Conservation (phyloP, 2,888 invertebrate species). For the Theodoxus fluviatilis region DNA sequence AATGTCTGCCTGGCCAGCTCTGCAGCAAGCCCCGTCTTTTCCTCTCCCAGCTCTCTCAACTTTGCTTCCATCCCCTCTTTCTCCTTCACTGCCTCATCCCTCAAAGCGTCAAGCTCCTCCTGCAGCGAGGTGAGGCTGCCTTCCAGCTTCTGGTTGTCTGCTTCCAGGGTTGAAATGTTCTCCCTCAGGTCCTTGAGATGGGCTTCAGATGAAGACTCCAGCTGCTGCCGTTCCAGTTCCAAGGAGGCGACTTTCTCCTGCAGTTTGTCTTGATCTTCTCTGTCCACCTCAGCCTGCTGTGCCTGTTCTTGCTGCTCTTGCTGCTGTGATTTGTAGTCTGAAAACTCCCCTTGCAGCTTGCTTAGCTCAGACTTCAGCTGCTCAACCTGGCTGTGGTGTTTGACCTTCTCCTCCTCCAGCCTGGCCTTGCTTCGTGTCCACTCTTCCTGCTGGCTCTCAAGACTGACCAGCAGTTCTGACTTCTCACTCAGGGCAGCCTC, state of each 20-base stretch:
- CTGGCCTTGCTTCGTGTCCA: neutral
- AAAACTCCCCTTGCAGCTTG: neutral
- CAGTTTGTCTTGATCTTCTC: conserved; percentile 27
- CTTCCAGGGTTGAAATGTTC: conserved; percentile 17
- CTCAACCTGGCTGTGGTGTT: too few relatives aligned
- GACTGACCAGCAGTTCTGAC: too few relatives aligned
- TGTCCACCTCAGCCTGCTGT: conserved; percentile 16
- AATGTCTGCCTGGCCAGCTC: conserved; percentile 23
- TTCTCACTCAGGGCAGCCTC: neutral
- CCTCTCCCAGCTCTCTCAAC: conserved; percentile 24
- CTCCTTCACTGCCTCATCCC: neutral
- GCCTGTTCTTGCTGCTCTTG: conserved; percentile 27
- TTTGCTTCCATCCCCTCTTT: conserved; percentile 22
- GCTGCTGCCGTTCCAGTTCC: conserved; percentile 35
- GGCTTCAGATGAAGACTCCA: conserved; percentile 24
- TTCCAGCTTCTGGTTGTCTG: conserved; percentile 25
- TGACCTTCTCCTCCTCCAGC: too few relatives aligned
- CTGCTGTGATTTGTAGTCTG: conserved; percentile 9
- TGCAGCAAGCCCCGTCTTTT: conserved; percentile 29
- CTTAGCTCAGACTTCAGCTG: conserved; percentile 19
- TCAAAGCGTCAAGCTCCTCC: conserved; percentile 25
- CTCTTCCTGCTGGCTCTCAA: conserved; percentile 14
- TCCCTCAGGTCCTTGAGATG: conserved; percentile 24
- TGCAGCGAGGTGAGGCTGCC: neutral
- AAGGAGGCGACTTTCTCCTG: too few relatives aligned